These are phyloP conservation scores for Drosophila melanica DNA, from an alignment of 1,140 invertebrate species.

Conservation along the genomic window DNA sequence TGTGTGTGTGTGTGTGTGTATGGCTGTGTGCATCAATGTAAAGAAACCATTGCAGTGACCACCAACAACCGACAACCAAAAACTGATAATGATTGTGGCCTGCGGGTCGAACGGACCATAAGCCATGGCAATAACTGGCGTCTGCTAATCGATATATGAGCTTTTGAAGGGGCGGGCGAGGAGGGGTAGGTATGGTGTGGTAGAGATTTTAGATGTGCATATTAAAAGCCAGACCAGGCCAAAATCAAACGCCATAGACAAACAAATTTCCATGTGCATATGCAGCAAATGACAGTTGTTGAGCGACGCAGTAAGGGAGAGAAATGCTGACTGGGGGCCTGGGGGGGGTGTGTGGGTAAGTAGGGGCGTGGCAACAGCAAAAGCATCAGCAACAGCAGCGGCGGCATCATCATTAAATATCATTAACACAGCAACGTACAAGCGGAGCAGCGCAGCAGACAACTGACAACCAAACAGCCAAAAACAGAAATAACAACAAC, in stretches of 20 bases:
- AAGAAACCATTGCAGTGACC: conserved; percentile 50
- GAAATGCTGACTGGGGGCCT: background rate
- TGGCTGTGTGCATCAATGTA: conserved; percentile 48
- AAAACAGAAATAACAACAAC: conserved; percentile 51
- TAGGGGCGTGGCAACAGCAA: conserved; percentile 36
- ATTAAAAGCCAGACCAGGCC: conserved; percentile 45
- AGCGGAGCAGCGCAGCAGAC: conserved; percentile 50
- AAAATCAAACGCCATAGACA: conserved; percentile 49
- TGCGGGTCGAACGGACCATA: conserved; percentile 52
- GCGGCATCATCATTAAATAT: conserved; percentile 78
- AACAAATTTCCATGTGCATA: conserved; percentile 42
- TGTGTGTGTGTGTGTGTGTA: background rate
- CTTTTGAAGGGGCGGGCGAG: conserved; percentile 1
- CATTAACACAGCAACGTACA: conserved; percentile 78
- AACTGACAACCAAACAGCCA: conserved; percentile 44
- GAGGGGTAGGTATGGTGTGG: background rate
- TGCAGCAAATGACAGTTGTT: conserved; percentile 47
- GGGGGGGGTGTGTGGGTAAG: background rate
- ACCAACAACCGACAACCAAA: conserved; percentile 66
- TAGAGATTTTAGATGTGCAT: conserved; percentile 50
- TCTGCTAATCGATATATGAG: conserved; percentile 55
- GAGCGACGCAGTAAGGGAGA: conserved; percentile 7
- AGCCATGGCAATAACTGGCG: conserved; percentile 75
- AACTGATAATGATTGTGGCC: conserved; percentile 81
- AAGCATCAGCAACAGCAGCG: conserved; percentile 15